Evolutionary conservation across 2,797 vertebrate species (phyloP).

Genomic region (Todus mexicanus): DNA sequence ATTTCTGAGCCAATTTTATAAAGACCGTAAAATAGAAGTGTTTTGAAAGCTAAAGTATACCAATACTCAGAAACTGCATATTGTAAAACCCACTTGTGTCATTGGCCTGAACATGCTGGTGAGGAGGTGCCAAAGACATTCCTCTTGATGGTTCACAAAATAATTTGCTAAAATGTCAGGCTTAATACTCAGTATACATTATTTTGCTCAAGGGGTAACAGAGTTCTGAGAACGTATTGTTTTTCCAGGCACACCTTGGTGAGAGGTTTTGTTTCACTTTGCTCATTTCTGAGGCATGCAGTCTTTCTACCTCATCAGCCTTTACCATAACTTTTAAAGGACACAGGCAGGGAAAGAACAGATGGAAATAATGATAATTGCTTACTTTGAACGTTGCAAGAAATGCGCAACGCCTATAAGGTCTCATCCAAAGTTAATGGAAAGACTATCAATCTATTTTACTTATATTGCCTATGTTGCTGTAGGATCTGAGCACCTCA

Average conservation of each 20-base stretch:
- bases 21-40: background rate
- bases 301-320: background rate
- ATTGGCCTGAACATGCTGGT: background rate
- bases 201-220: background rate
- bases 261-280: background rate
- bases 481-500: background rate
- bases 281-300: background rate
- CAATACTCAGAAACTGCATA: background rate
- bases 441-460: background rate
- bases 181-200: no score
- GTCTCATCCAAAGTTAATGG: conserved; percentile 34
- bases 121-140: background rate
- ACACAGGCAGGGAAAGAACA: conserved; percentile 11
- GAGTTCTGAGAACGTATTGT: background rate
- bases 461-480: background rate
- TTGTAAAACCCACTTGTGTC: background rate
- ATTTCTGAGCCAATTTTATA: background rate
- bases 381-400: background rate
- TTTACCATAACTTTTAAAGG: background rate
- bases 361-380: conserved; percentile 35
- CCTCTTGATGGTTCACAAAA: background rate
- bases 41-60: background rate
- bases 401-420: conserved; percentile 7
- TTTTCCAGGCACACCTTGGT: background rate
- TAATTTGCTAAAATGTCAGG: background rate